Evolutionary conservation across 2,113 vertebrate genomes (phyloP).

Genomic region (Siniperca chuatsi): DNA sequence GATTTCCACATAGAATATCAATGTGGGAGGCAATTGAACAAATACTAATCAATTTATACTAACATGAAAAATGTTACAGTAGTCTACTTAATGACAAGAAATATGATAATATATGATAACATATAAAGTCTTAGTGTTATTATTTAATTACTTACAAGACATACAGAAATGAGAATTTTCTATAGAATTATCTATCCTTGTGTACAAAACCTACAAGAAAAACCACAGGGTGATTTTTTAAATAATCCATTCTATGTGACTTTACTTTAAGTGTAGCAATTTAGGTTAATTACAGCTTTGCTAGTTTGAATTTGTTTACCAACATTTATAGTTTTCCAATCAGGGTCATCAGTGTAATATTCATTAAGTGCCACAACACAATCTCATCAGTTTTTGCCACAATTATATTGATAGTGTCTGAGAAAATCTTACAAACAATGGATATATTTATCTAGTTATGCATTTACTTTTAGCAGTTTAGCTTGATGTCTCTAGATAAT

Average conservation of each 20-base stretch:
- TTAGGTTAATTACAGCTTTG: not conserved
- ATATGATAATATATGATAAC: too few relatives aligned
- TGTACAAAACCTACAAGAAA: not conserved
- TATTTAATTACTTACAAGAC: constrained; percentile 41
- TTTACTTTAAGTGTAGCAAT: not conserved
- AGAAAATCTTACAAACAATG: not conserved
- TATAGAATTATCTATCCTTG: not conserved
- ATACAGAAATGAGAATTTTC: constrained; percentile 13
- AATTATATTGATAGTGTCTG: not conserved
- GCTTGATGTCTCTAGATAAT: not conserved
- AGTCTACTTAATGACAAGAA: constrained; percentile 28
- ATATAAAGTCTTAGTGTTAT: constrained; percentile 26
- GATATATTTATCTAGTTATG: not conserved
- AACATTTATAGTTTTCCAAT: not conserved
- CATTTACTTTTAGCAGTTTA: not conserved
- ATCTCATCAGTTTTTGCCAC: not conserved
- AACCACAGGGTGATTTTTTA: not conserved
- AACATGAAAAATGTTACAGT: constrained; percentile 56
- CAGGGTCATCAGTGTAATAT: not conserved
- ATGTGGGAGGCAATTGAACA: constrained; percentile 63
- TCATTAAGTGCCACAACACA: not conserved
- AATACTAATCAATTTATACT: constrained; percentile 65
- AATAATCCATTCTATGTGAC: not conserved
- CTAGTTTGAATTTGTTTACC: not conserved
- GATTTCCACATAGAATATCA: constrained; percentile 64